Conservation (phyloP, 2,797 vertebrate species). For the Sebastes minor region DNA sequence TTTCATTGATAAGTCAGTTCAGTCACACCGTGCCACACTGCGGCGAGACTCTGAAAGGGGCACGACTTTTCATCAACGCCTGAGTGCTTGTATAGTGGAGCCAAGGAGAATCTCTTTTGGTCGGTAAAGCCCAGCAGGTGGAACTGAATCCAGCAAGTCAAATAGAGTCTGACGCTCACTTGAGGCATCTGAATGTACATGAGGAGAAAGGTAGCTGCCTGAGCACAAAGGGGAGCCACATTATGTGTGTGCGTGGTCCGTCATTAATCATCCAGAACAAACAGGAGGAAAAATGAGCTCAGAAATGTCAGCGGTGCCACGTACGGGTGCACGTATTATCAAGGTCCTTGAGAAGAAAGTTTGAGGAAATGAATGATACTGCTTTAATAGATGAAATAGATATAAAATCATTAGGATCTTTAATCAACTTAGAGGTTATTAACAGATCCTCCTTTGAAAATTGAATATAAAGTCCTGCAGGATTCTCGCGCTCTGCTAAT, state of each 20-base stretch:
- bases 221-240: neutral
- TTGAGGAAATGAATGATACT: slow-evolving; percentile 56
- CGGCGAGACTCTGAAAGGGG: slow-evolving; percentile 28
- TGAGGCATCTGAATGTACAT: slow-evolving; percentile 19
- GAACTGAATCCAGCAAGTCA: slow-evolving; percentile 41
- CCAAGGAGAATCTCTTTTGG: slow-evolving; percentile 46
- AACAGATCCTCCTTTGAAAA: slow-evolving; percentile 67
- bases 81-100: slow-evolving; percentile 36
- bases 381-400: slow-evolving; percentile 57
- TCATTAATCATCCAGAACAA: slow-evolving; percentile 33
- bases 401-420: slow-evolving; percentile 61
- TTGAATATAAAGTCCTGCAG: slow-evolving; percentile 60
- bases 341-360: slow-evolving; percentile 47
- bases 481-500: slow-evolving; percentile 54
- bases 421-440: slow-evolving; percentile 77
- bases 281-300: slow-evolving; percentile 24
- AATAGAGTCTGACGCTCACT: slow-evolving; percentile 33
- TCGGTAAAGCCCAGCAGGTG: slow-evolving; percentile 32
- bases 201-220: slow-evolving; percentile 16
- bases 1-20: slow-evolving; percentile 39
- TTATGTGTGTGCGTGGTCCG: neutral
- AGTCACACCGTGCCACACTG: neutral
- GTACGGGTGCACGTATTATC: slow-evolving; percentile 3
- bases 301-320: slow-evolving; percentile 29
- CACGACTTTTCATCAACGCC: slow-evolving; percentile 50